These are phyloP conservation scores for Mythimna vitellina DNA, from an alignment of 2,888 invertebrate genomes.

Conservation along the genomic window DNA sequence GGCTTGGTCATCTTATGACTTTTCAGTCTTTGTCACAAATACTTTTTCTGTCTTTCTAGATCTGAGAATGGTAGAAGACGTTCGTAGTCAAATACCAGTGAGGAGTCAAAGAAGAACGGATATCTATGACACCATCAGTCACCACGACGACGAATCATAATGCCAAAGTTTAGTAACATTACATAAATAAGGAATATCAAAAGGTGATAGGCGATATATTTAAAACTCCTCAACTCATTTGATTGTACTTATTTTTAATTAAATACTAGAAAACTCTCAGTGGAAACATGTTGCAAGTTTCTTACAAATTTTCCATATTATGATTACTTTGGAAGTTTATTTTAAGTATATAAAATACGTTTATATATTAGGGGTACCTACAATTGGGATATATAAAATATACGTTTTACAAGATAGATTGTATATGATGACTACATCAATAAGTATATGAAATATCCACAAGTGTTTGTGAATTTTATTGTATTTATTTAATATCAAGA, in stretches of 20 bases:
- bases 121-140: constrained; percentile 91
- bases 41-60: constrained; percentile 88
- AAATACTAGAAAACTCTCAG: neutral
- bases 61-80: constrained; percentile 93
- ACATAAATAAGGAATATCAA: neutral
- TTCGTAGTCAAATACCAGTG: constrained; percentile 96
- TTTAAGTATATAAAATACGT: neutral
- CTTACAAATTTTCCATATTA: neutral
- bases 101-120: constrained; percentile 93
- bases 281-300: neutral
- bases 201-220: neutral
- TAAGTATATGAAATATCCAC: neutral
- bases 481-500: constrained; percentile 4
- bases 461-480: constrained; percentile 9
- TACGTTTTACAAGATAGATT: neutral
- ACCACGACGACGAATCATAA: neutral
- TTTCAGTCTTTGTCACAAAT: too few species aligned
- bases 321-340: neutral
- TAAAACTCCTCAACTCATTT: neutral
- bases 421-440: neutral
- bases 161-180: constrained; percentile 2
- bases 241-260: neutral
- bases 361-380: constrained; percentile 6
- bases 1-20: too few species aligned
- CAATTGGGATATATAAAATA: neutral